A percentile compares a stretch with the other conserved stretches of the same genome.
Evolutionary conservation across 2,797 vertebrate genomes (phyloP).

Genomic region (Molossus alvarezi): DNA sequence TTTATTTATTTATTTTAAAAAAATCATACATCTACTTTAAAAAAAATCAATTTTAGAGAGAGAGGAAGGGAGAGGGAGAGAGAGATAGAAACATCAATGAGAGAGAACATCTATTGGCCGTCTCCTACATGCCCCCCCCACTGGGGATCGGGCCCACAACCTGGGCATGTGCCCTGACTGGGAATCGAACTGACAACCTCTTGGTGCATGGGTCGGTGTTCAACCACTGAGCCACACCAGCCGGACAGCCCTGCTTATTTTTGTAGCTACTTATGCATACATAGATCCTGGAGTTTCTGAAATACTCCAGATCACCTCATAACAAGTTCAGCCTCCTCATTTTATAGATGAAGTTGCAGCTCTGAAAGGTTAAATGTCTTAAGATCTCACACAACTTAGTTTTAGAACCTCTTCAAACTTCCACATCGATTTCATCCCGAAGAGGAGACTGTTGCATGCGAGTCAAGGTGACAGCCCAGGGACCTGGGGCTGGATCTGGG

Average conservation of each 20-base stretch:
- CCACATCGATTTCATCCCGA: background rate
- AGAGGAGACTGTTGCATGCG: background rate
- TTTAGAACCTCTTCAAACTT: background rate
- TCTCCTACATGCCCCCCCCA: too few relatives aligned
- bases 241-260: background rate
- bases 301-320: background rate
- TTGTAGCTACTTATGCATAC: background rate
- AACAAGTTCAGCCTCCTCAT: background rate
- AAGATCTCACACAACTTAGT: background rate
- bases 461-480: background rate
- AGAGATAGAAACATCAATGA: too few relatives aligned
- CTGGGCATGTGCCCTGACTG: too few relatives aligned
- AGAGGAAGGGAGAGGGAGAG: too few relatives aligned
- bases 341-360: slow-evolving; percentile 5
- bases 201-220: too few relatives aligned
- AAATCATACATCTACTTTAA: too few relatives aligned
- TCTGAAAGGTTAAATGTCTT: background rate
- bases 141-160: too few relatives aligned
- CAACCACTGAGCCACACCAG: too few relatives aligned
- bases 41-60: too few relatives aligned
- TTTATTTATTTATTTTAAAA: slow-evolving; percentile 15
- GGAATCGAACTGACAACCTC: too few relatives aligned
- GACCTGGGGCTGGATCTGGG: too few relatives aligned
- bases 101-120: too few relatives aligned
- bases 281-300: background rate